phyloP scores from a whole-genome alignment of 2,797 vertebrate genomes.

The Hydrophis major region DNA sequence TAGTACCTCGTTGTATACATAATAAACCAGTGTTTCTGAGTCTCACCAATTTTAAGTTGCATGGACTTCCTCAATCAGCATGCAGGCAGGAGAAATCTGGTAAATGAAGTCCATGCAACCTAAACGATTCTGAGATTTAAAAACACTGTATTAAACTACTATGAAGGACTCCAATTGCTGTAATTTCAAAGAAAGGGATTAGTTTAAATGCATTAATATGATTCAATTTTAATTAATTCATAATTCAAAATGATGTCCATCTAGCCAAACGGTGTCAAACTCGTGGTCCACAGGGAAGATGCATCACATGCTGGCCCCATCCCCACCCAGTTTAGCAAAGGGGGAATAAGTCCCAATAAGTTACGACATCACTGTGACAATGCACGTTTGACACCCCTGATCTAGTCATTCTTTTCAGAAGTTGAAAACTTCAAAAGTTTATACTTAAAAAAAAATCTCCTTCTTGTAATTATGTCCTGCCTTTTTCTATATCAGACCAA shows the following conservation, averaged over 20 bases:
- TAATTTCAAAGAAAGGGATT: background rate
- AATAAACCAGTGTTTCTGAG: background rate
- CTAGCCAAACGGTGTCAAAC: too few relatives aligned
- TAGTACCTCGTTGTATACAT: background rate
- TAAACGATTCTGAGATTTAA: background rate
- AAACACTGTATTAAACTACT: background rate
- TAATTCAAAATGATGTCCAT: background rate
- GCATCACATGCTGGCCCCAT: too few relatives aligned
- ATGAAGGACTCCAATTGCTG: background rate
- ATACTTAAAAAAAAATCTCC: background rate
- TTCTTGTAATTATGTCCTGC: background rate
- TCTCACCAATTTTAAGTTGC: too few relatives aligned
- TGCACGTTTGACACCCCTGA: background rate
- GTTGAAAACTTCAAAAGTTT: background rate
- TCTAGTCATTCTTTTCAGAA: background rate
- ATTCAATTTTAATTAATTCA: background rate
- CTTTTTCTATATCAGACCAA: background rate
- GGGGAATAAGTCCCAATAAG: too few relatives aligned
- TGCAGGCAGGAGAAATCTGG: background rate
- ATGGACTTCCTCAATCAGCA: background rate
- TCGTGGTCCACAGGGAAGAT: too few relatives aligned
- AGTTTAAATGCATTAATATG: background rate
- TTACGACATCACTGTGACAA: too few relatives aligned
- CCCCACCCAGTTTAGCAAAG: too few relatives aligned
- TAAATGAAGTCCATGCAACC: background rate